phyloP scores from a whole-genome alignment of 23 tunicate species.

The Oikopleura albicans region DNA sequence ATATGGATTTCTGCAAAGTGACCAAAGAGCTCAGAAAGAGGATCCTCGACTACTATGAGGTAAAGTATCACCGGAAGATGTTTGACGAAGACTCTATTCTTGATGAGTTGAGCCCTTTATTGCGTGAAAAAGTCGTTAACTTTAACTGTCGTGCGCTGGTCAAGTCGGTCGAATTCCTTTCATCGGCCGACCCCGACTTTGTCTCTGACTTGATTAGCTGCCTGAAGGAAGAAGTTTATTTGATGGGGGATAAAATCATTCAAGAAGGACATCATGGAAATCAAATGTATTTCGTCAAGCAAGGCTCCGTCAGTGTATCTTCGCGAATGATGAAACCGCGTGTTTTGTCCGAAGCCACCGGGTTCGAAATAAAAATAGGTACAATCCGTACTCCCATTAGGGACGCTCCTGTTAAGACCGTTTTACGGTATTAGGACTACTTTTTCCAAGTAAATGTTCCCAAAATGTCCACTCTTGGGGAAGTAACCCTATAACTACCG shows the following conservation, averaged over 20 bases:
- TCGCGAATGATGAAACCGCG: conserved; percentile 12
- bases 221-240: conserved; percentile 70
- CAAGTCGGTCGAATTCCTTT: conserved; percentile 63
- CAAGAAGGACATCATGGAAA: conserved; percentile 63
- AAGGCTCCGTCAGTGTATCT: conserved; percentile 54
- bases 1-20: conserved; percentile 68
- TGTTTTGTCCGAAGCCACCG: neutral
- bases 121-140: conserved; percentile 74
- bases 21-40: conserved; percentile 46
- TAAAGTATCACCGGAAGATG: conserved; percentile 82
- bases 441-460: no score
- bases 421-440: no score
- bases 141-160: conserved; percentile 80
- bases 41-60: conserved; percentile 73
- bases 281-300: conserved; percentile 93
- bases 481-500: no score
- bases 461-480: no score
- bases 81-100: conserved; percentile 73
- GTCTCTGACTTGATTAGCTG: conserved; percentile 61
- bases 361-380: no score
- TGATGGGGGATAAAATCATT: conserved; percentile 39
- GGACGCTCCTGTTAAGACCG: no score
- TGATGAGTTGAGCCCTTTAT: conserved; percentile 25
- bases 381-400: no score
- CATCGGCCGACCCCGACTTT: conserved; percentile 56